Base-by-base conservation (phyloP, 2,113 vertebrate genomes). In the Odontophorus gujanensis region DNA sequence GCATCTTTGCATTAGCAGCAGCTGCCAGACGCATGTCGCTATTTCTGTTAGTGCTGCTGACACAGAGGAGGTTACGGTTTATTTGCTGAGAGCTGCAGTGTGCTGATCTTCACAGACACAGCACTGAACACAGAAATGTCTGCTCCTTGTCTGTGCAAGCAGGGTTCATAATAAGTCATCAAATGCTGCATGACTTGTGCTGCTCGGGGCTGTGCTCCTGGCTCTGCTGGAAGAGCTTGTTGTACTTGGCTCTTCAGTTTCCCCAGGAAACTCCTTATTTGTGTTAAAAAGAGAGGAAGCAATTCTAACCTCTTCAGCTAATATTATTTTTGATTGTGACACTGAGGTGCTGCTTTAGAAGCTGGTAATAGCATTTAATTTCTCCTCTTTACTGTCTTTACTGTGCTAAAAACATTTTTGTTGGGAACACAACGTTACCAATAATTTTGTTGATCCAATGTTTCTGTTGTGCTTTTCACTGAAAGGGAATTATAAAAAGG, bases 1-100 rank as follows among this genome's bases (percentile, higher is more conserved):
- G 74, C 48, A 15, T 20, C 85, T 69, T 66, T 69, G 92, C 42
- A 72, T 50, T 6, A 28, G 63, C 85, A 81, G 85, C 96, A 76
- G 85, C 92, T 85, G 90, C 85, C 93, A 92, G 94, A 59, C 84
- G 87, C 15, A 0, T 11, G 91, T 76, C 89, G 90, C 93, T 95
- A 87, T 94, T 96, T 91, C 81, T 94, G 87, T 55, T 63, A 1
- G 24, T 85, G 85, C 67, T 95, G 96, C 93, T 96, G 93, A 94
- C 95, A 82, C 67, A 34, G 92, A 53, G 75, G 43, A 92, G 50
- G 92, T 47, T 63, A 3, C 7, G 73, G 86, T 83, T 94, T 93
- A 24, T 86, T 93, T 81, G 36, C 81, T 32, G 85, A 62, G 71
- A 66, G 71, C 63, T 45, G 45, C 76, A 73, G 57, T 66, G 25